Evolutionary conservation across 2,113 vertebrate genomes (phyloP).

Genomic region (Phylloscopus whistleri): DNA sequence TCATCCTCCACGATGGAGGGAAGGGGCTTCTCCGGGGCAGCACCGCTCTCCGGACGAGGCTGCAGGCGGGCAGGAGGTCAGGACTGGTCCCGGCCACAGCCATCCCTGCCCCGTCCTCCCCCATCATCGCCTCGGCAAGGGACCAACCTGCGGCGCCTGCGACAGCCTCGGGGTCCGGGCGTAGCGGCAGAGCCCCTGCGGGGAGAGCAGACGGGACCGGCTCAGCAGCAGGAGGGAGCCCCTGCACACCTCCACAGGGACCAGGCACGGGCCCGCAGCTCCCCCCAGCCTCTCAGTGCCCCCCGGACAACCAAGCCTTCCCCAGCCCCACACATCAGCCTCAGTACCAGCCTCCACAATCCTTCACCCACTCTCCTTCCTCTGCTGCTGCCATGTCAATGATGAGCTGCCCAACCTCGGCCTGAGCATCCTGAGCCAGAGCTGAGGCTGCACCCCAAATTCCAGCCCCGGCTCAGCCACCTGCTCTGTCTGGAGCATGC

Average conservation of each 20-base stretch:
- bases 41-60: constrained; percentile 68
- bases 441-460: fast-evolving
- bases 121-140: neutral
- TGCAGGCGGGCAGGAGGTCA: constrained; percentile 32
- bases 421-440: neutral
- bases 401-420: neutral
- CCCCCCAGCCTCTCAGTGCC: neutral
- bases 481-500: fast-evolving
- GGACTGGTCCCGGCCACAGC: neutral
- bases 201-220: neutral
- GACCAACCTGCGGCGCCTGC: constrained; percentile 73
- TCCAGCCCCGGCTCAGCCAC: neutral
- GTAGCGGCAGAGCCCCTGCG: constrained; percentile 80
- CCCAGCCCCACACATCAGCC: neutral
- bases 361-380: neutral
- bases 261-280: fast-evolving
- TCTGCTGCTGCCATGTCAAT: neutral
- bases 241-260: fast-evolving
- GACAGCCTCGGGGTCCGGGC: constrained; percentile 77
- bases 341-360: neutral
- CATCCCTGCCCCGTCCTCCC: neutral
- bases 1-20: constrained; percentile 79
- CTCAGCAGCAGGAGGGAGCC: neutral
- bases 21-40: constrained; percentile 74
- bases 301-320: neutral